phyloP scores from a whole-genome alignment of 2,797 vertebrate genomes.

The Danio kyathit region DNA sequence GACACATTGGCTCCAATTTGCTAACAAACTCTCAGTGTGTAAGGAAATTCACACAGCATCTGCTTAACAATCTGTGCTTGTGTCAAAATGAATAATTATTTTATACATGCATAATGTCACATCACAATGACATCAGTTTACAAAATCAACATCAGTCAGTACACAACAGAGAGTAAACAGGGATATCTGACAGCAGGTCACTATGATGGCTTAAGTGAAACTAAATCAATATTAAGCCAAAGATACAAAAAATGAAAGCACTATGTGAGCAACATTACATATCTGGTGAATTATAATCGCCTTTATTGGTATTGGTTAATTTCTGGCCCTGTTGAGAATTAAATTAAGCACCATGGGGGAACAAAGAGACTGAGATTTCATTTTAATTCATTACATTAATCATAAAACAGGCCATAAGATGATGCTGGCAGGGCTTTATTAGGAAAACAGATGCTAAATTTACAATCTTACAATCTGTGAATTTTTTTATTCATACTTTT shows the following conservation, averaged over 20 bases:
- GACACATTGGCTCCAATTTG: slow-evolving; percentile 20
- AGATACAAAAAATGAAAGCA: not conserved
- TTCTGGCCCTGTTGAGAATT: not conserved
- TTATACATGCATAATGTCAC: no score
- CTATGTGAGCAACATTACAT: slow-evolving; percentile 2
- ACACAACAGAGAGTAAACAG: not conserved
- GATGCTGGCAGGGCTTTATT: not conserved
- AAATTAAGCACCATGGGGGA: slow-evolving; percentile 15
- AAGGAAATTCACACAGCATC: not conserved
- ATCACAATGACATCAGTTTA: no score
- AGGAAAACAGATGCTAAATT: not conserved
- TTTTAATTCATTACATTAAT: slow-evolving; percentile 5
- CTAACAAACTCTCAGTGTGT: not conserved
- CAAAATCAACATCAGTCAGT: no score
- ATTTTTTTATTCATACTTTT: not conserved
- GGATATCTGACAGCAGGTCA: slow-evolving; percentile 5
- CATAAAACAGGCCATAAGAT: slow-evolving; percentile 5
- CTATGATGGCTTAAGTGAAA: not conserved
- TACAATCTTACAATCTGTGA: not conserved
- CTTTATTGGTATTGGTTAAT: slow-evolving; percentile 2
- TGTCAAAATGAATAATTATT: no score
- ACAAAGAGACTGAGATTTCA: slow-evolving; percentile 1
- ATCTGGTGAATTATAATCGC: not conserved
- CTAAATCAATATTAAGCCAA: not conserved
- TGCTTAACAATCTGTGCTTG: not conserved